These are phyloP conservation scores for Phytoseiulus persimilis DNA, from an alignment of 2,888 invertebrate species.

Conservation along the genomic window DNA sequence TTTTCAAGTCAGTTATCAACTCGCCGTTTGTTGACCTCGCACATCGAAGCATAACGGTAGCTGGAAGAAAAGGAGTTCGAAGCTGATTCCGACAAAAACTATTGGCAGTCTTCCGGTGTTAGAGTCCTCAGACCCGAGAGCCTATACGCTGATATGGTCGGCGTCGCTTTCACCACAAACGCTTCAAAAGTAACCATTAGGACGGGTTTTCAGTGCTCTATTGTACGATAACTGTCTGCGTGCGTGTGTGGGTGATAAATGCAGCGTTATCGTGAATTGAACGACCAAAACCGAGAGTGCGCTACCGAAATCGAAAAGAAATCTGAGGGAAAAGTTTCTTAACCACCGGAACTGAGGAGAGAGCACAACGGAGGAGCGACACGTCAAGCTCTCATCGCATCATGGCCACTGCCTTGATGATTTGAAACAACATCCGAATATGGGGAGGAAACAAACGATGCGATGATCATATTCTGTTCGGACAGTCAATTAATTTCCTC, in stretches of 20 bases:
- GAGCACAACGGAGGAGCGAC: neutral
- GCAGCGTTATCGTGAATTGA: neutral
- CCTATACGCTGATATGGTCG: neutral
- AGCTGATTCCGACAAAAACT: neutral
- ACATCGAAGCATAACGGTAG: neutral
- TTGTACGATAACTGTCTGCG: neutral
- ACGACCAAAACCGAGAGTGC: neutral
- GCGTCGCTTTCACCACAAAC: neutral
- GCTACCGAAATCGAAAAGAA: neutral
- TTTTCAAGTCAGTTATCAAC: neutral
- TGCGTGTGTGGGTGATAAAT: neutral
- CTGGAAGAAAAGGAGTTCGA: neutral
- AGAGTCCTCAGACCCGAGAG: neutral
- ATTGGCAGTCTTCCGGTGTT: neutral
- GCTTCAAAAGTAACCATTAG: neutral
- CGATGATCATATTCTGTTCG: too few relatives aligned
- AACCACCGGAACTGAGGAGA: neutral
- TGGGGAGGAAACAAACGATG: too few relatives aligned
- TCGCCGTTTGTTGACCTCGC: neutral
- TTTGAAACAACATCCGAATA: too few relatives aligned
- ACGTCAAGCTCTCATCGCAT: neutral
- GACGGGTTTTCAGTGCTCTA: neutral
- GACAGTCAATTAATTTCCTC: too few relatives aligned
- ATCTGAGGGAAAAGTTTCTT: neutral
- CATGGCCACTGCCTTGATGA: neutral